Conservation (phyloP, 2,797 vertebrate genomes). For the Pangasius mekongensis region DNA sequence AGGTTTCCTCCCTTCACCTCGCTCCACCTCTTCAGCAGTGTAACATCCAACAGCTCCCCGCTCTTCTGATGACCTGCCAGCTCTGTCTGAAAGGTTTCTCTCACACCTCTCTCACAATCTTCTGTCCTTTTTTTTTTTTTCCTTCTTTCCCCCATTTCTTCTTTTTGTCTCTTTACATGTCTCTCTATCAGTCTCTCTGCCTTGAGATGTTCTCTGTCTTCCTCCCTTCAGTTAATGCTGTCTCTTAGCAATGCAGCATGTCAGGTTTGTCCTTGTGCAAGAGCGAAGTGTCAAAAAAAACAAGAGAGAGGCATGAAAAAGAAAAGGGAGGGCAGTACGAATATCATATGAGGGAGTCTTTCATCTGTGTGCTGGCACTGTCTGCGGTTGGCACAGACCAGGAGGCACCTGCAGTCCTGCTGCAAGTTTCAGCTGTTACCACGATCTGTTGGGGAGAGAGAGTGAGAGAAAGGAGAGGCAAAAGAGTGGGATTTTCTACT, state of each 20-base stretch:
- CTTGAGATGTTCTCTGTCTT: neutral
- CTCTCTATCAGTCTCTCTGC: neutral
- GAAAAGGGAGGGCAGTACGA: neutral
- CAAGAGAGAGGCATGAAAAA: neutral
- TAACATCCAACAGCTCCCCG: constrained; percentile 11
- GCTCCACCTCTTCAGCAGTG: constrained; percentile 19
- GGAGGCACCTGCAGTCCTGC: constrained; percentile 49
- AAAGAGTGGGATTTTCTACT: neutral
- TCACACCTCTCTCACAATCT: neutral
- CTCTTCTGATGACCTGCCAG: constrained; percentile 28
- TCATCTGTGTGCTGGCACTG: constrained; percentile 51
- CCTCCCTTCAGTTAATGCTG: neutral
- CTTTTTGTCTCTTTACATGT: neutral
- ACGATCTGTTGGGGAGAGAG: constrained; percentile 9
- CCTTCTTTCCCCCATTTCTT: neutral
- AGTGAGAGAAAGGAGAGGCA: neutral
- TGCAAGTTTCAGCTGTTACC: constrained; percentile 34
- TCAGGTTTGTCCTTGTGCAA: constrained; percentile 24
- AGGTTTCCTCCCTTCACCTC: constrained; percentile 15
- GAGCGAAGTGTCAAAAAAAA: neutral
- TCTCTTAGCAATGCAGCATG: constrained; percentile 10
- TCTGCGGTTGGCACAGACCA: constrained; percentile 47
- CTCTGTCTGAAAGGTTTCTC: neutral
- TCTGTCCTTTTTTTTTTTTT: too few relatives aligned
- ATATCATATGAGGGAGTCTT: constrained; percentile 42